Base-by-base conservation (phyloP, 2,113 vertebrate genomes). In the Castor canadensis region DNA sequence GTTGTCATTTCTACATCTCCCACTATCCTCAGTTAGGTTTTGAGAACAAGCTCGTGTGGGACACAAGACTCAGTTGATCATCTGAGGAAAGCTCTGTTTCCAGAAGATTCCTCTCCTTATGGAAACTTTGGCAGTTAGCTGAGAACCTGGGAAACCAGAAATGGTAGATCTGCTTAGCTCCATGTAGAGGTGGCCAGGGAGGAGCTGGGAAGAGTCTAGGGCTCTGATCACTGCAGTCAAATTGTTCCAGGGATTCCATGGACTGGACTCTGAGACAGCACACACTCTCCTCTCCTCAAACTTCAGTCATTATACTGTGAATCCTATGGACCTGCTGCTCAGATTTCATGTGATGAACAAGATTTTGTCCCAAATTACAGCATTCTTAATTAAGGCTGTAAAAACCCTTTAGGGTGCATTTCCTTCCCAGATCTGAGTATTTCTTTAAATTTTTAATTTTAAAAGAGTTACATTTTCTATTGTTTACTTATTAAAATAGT, bases 191-290 rank as follows among this genome's bases (percentile, higher is more conserved):
- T 19, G 28, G 10, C 26, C 4, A 12, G 76, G 35, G 38, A 87
- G 35, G 54, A 62, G 43, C 5, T 11, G 16, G 43, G 64, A 15
- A 38, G 45, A 38, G 7, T 17, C 9, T 0, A 11, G 28, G 43
- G 66, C 66, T 81, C 20, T 9, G 16, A 32, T 6, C n/a, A 10
- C 52, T 52, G 26, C 15, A 35, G 1, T 0, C 1, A 2, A 15
- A 52, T 28, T n/a, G 30, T 47, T 22, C 7, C 67, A 4, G 4
- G 4, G 4, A 16, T 0, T 8, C 24, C 2, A 1, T 26, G 38
- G 40, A 15, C 58, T 35, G 13, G 43, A 8, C 8, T 84, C 73
- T 49, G 60, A 45, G 32, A 40, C 8, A n/a, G 52, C 40, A 60
- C 22, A n/a, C 0, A 5, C 24, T 12, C 60, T 43, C 38, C 16